Conservation (phyloP, 2,797 vertebrate species). For the Arctocebus calabarensis region DNA sequence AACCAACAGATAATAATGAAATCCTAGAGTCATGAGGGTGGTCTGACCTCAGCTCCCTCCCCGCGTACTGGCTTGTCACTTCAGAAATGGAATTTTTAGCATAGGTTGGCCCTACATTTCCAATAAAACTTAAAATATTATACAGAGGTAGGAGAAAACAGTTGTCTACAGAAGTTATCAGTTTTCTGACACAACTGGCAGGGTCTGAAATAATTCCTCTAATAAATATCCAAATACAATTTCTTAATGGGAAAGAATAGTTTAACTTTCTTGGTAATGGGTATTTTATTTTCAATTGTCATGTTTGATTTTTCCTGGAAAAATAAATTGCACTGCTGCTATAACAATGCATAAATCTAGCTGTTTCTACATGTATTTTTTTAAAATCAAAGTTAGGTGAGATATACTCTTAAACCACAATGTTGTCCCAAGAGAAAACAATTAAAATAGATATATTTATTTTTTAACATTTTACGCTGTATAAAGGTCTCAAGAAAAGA, state of each 20-base stretch:
- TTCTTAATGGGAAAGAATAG: conserved; percentile 10
- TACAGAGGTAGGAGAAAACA: neutral
- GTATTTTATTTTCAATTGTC: neutral
- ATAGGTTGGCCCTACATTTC: neutral
- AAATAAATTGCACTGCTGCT: neutral
- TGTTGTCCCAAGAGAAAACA: neutral
- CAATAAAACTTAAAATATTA: conserved; percentile 21
- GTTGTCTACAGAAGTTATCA: neutral
- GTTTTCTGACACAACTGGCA: neutral
- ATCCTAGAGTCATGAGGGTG: neutral
- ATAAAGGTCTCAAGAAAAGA: neutral
- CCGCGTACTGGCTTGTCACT: neutral
- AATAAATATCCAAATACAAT: neutral
- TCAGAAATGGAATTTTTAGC: neutral
- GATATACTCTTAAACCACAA: neutral
- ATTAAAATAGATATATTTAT: neutral
- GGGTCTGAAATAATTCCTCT: neutral
- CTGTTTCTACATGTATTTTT: neutral
- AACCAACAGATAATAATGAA: neutral
- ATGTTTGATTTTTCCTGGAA: conserved; percentile 5
- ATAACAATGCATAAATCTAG: neutral
- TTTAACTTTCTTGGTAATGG: neutral
- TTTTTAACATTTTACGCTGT: neutral
- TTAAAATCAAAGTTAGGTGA: neutral
- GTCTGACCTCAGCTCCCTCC: neutral